Percentiles rank a stretch among this genome's conserved stretches.
Evolutionary conservation across 2,113 vertebrate species (phyloP).

Genomic region (Apus apus): DNA sequence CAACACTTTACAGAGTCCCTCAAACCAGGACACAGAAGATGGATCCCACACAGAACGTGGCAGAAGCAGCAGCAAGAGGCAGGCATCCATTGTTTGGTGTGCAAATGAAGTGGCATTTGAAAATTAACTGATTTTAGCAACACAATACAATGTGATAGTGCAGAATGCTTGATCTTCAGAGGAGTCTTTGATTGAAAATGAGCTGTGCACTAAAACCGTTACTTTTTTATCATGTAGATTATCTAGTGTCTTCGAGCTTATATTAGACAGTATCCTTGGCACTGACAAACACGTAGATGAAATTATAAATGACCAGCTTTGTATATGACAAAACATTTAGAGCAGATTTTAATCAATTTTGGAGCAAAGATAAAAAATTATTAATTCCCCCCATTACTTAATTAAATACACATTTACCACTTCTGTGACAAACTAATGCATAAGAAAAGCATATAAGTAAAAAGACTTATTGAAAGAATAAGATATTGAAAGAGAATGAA

Average conservation of each 20-base stretch:
- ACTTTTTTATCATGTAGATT: background rate
- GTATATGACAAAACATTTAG: background rate
- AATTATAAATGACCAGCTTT: background rate
- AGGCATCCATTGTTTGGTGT: fast-evolving
- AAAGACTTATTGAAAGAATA: background rate
- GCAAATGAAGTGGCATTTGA: background rate
- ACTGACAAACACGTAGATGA: background rate
- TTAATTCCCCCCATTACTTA: background rate
- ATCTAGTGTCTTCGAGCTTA: background rate
- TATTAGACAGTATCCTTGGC: background rate
- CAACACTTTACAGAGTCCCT: background rate
- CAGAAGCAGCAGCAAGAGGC: background rate
- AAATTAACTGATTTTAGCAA: background rate
- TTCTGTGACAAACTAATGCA: background rate
- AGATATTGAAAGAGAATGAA: background rate
- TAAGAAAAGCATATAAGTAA: background rate
- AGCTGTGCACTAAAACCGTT: background rate
- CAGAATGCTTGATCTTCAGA: background rate
- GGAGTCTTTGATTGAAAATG: background rate
- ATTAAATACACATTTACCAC: background rate
- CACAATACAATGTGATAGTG: fast-evolving
- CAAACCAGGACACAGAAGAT: background rate
- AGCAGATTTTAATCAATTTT: background rate
- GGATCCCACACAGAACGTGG: too few relatives aligned
- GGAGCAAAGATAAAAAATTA: background rate